These are phyloP conservation scores for Illadopsis cleaveri DNA, from an alignment of 2,113 vertebrate species.

Conservation along the genomic window DNA sequence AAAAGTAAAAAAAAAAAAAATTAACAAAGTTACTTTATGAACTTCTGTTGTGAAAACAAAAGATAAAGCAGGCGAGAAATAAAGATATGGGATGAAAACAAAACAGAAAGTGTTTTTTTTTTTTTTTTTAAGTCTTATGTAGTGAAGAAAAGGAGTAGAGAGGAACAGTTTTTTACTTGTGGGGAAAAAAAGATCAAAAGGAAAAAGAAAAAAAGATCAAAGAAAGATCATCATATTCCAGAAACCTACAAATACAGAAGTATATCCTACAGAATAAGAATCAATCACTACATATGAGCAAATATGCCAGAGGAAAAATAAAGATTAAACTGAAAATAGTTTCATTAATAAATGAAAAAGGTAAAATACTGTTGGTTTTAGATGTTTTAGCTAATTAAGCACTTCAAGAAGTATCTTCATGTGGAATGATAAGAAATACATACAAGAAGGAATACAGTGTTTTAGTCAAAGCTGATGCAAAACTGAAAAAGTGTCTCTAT, in stretches of 20 bases:
- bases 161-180: not conserved
- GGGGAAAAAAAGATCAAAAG: not conserved
- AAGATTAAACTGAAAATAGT: not conserved
- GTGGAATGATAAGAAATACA: not conserved
- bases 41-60: not conserved
- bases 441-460: not conserved
- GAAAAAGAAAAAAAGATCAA: not conserved
- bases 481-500: not conserved
- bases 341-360: not conserved
- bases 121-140: not conserved
- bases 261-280: not conserved
- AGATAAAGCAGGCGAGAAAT: not conserved
- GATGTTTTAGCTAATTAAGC: not conserved
- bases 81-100: not conserved
- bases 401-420: not conserved
- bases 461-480: not conserved
- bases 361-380: not conserved
- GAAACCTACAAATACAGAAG: not conserved
- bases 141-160: not conserved
- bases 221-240: not conserved
- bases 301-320: slow-evolving; percentile 1
- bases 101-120: not conserved
- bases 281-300: not conserved
- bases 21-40: not conserved
- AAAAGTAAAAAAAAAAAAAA: not conserved